Evolutionary conservation across 2,888 invertebrate genomes (phyloP).

Genomic region (Eristalinus sepulchralis): DNA sequence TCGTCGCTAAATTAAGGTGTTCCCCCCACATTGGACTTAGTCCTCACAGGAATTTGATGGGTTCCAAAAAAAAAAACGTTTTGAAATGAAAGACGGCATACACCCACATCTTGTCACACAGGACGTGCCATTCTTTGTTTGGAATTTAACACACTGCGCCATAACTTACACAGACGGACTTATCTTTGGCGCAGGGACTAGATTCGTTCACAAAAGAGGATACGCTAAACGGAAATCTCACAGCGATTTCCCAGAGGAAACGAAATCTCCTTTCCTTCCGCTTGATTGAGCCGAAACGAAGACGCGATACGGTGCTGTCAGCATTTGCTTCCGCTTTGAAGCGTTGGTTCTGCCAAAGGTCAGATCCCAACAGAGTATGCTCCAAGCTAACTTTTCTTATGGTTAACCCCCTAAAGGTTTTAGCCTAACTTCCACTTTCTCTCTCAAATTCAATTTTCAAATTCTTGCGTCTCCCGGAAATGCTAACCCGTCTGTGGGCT

Average conservation of each 20-base stretch:
- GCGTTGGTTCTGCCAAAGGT: neutral
- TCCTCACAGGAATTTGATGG: too few relatives aligned
- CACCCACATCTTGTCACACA: neutral
- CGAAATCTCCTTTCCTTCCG: neutral
- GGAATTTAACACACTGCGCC: neutral
- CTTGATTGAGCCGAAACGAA: neutral
- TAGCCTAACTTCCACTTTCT: neutral
- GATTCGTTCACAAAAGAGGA: neutral
- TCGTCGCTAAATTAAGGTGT: too few relatives aligned
- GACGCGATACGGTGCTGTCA: neutral
- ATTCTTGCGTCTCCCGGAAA: neutral
- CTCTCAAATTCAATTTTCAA: neutral
- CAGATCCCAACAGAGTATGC: neutral
- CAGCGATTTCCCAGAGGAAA: neutral
- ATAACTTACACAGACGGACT: neutral
- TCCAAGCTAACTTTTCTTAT: neutral
- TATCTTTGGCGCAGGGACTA: neutral
- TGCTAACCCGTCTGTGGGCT: neutral
- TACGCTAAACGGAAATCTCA: neutral
- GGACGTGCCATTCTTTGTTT: neutral
- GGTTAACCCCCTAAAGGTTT: neutral
- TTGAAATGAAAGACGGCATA: too few relatives aligned
- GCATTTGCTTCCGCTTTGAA: neutral
- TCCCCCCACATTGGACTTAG: too few relatives aligned
- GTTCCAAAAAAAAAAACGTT: too few relatives aligned